phyloP scores from a whole-genome alignment of 2,888 invertebrate genomes.

The Phortica magna region DNA sequence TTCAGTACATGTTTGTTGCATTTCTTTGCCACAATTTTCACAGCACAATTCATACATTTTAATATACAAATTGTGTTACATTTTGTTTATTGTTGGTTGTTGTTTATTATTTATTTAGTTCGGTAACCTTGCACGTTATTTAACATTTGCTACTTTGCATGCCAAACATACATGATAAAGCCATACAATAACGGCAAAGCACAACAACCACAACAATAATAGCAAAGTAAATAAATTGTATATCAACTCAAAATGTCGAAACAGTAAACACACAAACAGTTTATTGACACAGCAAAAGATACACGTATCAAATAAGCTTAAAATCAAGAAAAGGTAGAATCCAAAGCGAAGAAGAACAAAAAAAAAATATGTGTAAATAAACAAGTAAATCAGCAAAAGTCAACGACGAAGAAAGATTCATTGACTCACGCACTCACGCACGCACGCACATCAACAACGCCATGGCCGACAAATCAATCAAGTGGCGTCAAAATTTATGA shows the following conservation, averaged over 20 bases:
- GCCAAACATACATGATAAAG: background rate
- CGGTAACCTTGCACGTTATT: slow-evolving; percentile 7
- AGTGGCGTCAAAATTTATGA: slow-evolving; percentile 67
- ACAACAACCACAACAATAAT: background rate
- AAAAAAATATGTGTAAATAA: background rate
- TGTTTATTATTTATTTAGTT: background rate
- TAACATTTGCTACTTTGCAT: background rate
- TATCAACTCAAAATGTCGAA: no score
- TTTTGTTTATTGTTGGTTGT: background rate
- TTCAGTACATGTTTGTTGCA: background rate
- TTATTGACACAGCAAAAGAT: background rate
- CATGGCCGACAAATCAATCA: slow-evolving; percentile 56
- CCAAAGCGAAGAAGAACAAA: background rate
- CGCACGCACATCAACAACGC: background rate
- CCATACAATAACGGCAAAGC: no score
- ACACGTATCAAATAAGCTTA: background rate
- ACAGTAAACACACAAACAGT: no score
- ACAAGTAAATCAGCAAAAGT: background rate
- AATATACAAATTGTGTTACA: background rate
- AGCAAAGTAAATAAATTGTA: background rate
- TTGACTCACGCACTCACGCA: no score
- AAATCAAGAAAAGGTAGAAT: background rate
- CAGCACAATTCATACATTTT: background rate
- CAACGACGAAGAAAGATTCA: background rate
- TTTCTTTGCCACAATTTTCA: slow-evolving; percentile 2